Evolutionary conservation across 1,140 invertebrate genomes (phyloP).

Genomic region (Achroia grisella): DNA sequence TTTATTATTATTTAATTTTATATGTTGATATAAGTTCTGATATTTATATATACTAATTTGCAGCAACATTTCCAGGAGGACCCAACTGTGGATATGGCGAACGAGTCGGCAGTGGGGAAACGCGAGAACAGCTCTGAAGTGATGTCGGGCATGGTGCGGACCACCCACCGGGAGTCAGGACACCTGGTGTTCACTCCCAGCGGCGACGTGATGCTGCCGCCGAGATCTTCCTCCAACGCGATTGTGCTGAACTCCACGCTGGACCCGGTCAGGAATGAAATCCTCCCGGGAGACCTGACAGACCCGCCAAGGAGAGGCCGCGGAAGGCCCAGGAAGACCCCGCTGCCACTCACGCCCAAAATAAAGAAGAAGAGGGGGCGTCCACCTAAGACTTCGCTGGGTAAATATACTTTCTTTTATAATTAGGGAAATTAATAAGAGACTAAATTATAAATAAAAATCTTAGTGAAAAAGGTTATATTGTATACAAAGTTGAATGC

Average conservation of each 20-base stretch:
- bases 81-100: conserved; percentile 53
- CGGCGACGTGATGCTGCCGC: conserved; percentile 65
- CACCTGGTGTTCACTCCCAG: conserved; percentile 66
- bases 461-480: no score
- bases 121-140: conserved; percentile 59
- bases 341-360: conserved; percentile 58
- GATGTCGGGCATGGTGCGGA: conserved; percentile 67
- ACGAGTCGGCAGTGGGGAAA: conserved; percentile 31
- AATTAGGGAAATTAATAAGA: no score
- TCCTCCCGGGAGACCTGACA: conserved; percentile 19
- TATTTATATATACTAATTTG: neutral
- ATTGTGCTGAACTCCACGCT: conserved; percentile 29
- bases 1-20: no score
- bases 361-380: conserved; percentile 67
- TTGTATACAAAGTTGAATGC: no score
- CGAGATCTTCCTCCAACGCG: conserved; percentile 19
- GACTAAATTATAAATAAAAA: no score
- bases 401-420: conserved; percentile 28
- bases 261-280: conserved; percentile 31
- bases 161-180: conserved; percentile 62
- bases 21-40: no score
- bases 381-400: conserved; percentile 64
- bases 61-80: conserved; percentile 39
- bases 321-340: conserved; percentile 61
- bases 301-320: conserved; percentile 53